Evolutionary conservation across 2,113 vertebrate species (phyloP).

Genomic region (Promerops cafer): DNA sequence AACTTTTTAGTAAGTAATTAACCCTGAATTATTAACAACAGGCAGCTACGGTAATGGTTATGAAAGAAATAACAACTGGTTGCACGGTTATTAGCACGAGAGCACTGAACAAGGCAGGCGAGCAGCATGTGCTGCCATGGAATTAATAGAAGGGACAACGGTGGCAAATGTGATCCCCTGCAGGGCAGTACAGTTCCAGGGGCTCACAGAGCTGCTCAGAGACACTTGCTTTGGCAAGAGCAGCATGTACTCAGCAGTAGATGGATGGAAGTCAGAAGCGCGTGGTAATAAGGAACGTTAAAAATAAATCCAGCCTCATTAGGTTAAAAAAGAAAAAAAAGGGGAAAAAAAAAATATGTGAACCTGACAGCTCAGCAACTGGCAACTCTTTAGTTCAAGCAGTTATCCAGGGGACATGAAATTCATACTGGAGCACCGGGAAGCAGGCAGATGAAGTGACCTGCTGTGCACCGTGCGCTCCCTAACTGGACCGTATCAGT

Average conservation of each 20-base stretch:
- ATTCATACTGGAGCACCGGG: not conserved
- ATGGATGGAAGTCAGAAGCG: constrained; percentile 9
- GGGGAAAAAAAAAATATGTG: not conserved
- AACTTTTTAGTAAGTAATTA: constrained; percentile 29
- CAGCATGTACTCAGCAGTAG: not conserved
- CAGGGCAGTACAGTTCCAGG: not conserved
- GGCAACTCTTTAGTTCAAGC: not conserved
- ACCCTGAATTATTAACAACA: constrained; percentile 14
- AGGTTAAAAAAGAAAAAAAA: not conserved
- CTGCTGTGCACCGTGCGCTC: not conserved
- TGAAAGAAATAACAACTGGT: not conserved
- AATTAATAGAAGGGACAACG: not conserved
- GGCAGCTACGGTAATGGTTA: not conserved
- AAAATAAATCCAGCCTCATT: constrained; percentile 51
- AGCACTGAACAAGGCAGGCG: not conserved
- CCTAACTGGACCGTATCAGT: not conserved
- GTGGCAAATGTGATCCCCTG: not conserved
- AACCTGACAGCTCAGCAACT: not conserved
- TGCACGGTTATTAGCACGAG: not conserved
- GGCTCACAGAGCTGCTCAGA: not conserved
- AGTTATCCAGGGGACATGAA: not conserved
- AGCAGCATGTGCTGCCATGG: not conserved
- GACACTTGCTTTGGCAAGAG: constrained; percentile 16
- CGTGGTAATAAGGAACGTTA: not conserved
- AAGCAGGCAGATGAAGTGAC: not conserved